Evolutionary conservation across 2,797 vertebrate genomes (phyloP), one percentile per base, ranked within the genome.

Genomic region (Gallinago stenura): DNA sequence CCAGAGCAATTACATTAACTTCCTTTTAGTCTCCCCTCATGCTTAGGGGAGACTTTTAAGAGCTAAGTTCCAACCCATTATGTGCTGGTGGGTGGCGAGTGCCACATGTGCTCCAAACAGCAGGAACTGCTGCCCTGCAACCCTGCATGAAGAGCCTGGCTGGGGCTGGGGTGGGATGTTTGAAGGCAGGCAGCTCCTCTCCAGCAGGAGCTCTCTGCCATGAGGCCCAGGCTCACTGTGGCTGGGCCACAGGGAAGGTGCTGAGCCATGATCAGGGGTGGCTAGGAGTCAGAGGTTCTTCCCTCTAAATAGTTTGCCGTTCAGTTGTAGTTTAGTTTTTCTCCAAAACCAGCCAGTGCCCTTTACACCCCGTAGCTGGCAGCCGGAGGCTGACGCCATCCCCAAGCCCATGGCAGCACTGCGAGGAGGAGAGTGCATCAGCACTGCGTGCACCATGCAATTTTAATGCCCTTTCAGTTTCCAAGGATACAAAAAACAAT

Each of bases 401-500:
- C 78, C 73, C 76, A 39, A 73, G 70, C 76, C 60, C 26, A 14
- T 9, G 54, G 87, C 82, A 71, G 69, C 66, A 17, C 77, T 48
- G 9, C 0, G 5, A 83, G 88, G 81, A 95, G 56, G n/a, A 68
- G 87, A 83, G 65, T 54, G 66, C 92, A 48, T 50, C 88, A 73
- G 83, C 76, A 16, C 66, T 26, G 76, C 79, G 43, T 22, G 6
- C 66, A 57, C 80, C 60, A 93, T 94, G 92, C 87, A 96, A 96
- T 95, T 93, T 97, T 95, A 96, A 91, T 97, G 95, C 89, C 81
- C 90, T 94, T 89, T 90, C 84, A 31, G 94, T 97, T 96, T 88
- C 94, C 96, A 96, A 90, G 95, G 95, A 90, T 94, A 97, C 92
- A 84, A 85, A 91, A 95, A 45, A 4, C 77, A 86, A 90, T 94